These are phyloP conservation scores for Ornithoptera alexandrae DNA, from an alignment of 2,888 invertebrate species.

Conservation along the genomic window DNA sequence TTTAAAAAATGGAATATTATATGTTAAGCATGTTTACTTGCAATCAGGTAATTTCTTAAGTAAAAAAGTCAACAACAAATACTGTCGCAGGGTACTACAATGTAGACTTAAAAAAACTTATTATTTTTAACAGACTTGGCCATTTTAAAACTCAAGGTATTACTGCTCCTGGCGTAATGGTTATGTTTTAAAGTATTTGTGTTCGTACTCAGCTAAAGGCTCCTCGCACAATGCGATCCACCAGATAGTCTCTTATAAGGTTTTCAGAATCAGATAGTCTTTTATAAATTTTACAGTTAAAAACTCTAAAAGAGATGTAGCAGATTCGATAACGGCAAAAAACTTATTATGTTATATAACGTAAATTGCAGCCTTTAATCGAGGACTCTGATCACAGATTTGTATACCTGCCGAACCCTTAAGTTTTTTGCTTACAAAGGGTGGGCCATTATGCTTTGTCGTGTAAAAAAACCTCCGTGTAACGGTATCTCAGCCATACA, in stretches of 20 bases:
- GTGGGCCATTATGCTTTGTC: slow-evolving; percentile 63
- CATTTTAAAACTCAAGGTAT: neutral
- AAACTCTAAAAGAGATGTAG: slow-evolving; percentile 50
- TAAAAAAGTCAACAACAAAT: too few species aligned
- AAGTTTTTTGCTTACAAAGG: slow-evolving; percentile 66
- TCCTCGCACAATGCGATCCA: slow-evolving; percentile 1
- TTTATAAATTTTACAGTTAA: slow-evolving; percentile 57
- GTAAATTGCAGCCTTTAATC: slow-evolving; percentile 61
- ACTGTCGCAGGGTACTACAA: too few species aligned
- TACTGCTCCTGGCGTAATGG: slow-evolving; percentile 5
- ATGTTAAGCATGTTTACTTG: too few species aligned
- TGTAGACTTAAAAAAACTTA: too few species aligned
- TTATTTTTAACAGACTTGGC: too few species aligned
- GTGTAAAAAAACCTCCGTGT: slow-evolving; percentile 54
- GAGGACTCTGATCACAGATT: slow-evolving; percentile 65
- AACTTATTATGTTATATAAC: slow-evolving; percentile 59
- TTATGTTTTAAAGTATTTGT: neutral
- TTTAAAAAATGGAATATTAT: too few species aligned
- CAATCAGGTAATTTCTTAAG: too few species aligned
- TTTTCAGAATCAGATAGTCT: neutral
- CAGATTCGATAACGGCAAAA: slow-evolving; percentile 52
- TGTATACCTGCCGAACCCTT: slow-evolving; percentile 69
- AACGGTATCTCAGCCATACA: slow-evolving; percentile 70
- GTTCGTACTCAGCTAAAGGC: slow-evolving; percentile 4
- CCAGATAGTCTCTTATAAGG: slow-evolving; percentile 6